phyloP scores from a whole-genome alignment of 2,113 vertebrate genomes.

The Brachyhypopomus occidentalis region DNA sequence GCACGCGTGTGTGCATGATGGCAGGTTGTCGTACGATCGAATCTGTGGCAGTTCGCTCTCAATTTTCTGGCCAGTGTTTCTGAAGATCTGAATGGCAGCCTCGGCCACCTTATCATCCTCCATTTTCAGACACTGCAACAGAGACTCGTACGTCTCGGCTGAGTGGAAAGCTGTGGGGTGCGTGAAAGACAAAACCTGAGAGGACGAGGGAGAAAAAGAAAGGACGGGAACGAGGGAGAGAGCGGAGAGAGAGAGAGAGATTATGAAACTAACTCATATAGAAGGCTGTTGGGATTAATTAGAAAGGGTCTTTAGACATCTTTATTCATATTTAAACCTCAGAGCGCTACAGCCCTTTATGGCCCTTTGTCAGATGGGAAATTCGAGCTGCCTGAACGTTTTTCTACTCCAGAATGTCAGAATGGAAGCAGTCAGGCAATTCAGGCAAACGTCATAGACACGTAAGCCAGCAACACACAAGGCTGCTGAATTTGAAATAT shows the following conservation, averaged over 20 bases:
- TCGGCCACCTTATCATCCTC: conserved; percentile 99
- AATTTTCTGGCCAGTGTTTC: conserved; percentile 98
- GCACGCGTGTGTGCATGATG: background rate
- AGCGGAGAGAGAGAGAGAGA: background rate
- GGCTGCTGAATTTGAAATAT: too few species aligned
- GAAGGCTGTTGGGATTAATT: background rate
- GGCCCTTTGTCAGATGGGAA: background rate
- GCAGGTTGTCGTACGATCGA: conserved; percentile 83
- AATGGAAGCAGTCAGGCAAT: background rate
- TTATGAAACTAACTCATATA: background rate
- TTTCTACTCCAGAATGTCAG: background rate
- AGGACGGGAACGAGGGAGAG: background rate
- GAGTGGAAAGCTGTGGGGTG: conserved; percentile 99
- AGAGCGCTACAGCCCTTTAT: background rate
- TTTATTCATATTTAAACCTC: background rate
- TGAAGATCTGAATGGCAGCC: conserved; percentile 98
- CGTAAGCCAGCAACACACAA: background rate
- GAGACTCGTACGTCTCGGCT: conserved; percentile 96
- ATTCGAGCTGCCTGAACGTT: too few species aligned
- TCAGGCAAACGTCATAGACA: background rate
- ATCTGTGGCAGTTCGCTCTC: conserved; percentile 97
- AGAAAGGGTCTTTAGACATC: background rate
- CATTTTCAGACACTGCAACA: conserved; percentile 99
- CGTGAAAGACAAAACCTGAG: conserved; percentile 96
- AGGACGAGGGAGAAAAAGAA: background rate